phyloP scores from a whole-genome alignment of 92 coral and sea anemone genomes.

The Umimayanthus kanabou region DNA sequence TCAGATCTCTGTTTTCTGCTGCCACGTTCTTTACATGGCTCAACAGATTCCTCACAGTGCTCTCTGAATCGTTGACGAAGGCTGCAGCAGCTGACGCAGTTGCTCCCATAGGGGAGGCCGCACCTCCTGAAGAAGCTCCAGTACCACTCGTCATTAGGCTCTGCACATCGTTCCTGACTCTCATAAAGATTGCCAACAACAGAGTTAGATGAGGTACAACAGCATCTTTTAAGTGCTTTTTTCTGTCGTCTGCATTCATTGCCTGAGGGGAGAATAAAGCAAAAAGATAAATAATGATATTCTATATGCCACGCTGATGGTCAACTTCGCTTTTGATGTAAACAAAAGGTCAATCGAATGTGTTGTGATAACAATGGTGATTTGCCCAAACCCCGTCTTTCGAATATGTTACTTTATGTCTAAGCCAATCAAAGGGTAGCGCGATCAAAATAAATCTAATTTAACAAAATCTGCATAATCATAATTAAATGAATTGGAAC shows the following conservation, averaged over 20 bases:
- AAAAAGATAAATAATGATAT: not conserved
- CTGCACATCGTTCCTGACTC: not conserved
- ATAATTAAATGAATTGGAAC: no score
- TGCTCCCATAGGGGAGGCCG: not conserved
- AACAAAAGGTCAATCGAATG: no score
- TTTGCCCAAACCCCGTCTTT: no score
- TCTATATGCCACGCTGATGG: not conserved
- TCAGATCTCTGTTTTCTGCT: conserved; percentile 19
- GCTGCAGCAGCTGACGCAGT: not conserved
- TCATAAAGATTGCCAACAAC: not conserved
- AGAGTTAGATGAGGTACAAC: conserved; percentile 1
- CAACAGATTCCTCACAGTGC: not conserved
- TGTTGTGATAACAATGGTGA: no score
- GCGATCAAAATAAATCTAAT: no score
- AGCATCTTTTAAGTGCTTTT: not conserved
- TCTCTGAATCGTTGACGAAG: not conserved
- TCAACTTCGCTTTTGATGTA: no score
- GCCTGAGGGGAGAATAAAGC: not conserved
- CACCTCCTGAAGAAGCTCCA: not conserved
- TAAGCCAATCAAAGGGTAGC: no score
- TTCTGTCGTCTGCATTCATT: not conserved
- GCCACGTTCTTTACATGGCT: not conserved
- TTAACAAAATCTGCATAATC: no score
- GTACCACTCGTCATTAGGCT: not conserved
- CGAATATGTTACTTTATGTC: no score